phyloP scores from a whole-genome alignment of 2,113 vertebrate species.

The Scomber japonicus region DNA sequence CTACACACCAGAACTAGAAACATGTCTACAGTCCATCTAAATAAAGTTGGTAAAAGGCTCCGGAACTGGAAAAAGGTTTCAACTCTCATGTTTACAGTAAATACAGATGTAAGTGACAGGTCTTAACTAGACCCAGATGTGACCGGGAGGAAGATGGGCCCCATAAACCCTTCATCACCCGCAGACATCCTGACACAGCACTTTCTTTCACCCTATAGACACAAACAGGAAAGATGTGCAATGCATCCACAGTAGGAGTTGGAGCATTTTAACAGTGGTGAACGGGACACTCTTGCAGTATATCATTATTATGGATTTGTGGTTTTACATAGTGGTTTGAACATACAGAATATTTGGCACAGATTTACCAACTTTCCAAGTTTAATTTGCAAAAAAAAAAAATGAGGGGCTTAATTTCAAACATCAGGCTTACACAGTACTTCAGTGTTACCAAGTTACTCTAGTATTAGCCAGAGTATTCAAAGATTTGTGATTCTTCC shows the following conservation, averaged over 20 bases:
- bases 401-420: too few relatives aligned
- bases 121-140: conserved; percentile 73
- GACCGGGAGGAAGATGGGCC: conserved; percentile 43
- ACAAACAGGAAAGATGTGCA: not conserved
- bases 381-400: too few relatives aligned
- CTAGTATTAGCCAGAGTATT: too few relatives aligned
- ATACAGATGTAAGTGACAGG: conserved; percentile 61
- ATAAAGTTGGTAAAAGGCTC: conserved; percentile 17
- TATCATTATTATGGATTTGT: not conserved
- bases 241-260: not conserved
- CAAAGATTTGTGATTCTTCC: too few relatives aligned
- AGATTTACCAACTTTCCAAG: not conserved
- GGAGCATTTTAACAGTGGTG: not conserved
- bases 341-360: too few relatives aligned
- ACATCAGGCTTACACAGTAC: too few relatives aligned
- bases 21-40: conserved; percentile 23
- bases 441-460: too few relatives aligned
- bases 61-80: conserved; percentile 23
- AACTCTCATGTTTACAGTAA: conserved; percentile 49
- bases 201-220: conserved; percentile 29
- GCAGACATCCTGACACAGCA: conserved; percentile 65
- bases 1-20: conserved; percentile 26
- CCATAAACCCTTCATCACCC: conserved; percentile 50
- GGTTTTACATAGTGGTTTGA: too few relatives aligned
- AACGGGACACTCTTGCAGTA: not conserved